phyloP scores from a whole-genome alignment of 2,113 vertebrate species.

The Campylomormyrus tamandua region DNA sequence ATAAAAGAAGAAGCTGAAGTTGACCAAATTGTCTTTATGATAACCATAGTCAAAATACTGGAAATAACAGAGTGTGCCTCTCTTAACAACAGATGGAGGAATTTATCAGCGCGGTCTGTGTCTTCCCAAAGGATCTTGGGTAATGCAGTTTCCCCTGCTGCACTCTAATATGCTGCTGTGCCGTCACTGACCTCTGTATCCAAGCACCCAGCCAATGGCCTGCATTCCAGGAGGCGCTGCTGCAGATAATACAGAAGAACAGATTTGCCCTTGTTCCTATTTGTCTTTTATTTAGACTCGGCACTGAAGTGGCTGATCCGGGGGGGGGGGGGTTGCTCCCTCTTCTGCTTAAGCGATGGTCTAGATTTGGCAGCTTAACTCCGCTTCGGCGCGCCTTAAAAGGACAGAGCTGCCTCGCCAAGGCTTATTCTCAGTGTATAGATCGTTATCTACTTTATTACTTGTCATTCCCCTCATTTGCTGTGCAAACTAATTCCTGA shows the following conservation, averaged over 20 bases:
- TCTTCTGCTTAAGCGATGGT: slow-evolving; percentile 20
- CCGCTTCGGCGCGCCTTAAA: slow-evolving; percentile 3
- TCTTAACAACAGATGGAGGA: not conserved
- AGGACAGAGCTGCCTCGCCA: not conserved
- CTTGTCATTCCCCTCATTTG: slow-evolving; percentile 44
- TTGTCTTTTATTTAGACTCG: slow-evolving; percentile 20
- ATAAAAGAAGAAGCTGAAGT: not conserved
- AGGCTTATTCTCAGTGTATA: slow-evolving; percentile 15
- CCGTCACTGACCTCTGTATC: not conserved
- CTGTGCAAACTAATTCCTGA: slow-evolving; percentile 36
- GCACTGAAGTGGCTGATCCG: slow-evolving; percentile 1
- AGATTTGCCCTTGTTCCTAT: slow-evolving; percentile 22
- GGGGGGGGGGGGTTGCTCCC: not conserved
- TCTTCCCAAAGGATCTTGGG: slow-evolving; percentile 3
- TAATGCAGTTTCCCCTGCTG: slow-evolving; percentile 10
- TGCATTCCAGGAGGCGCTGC: not conserved
- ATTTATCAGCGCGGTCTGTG: not conserved
- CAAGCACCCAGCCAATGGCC: not conserved
- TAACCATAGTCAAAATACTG: not conserved
- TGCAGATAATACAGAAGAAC: slow-evolving; percentile 4
- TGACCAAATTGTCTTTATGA: not conserved
- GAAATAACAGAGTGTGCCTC: not conserved
- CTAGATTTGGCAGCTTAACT: slow-evolving; percentile 26
- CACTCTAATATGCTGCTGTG: not conserved
- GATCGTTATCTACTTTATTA: slow-evolving; percentile 38